Evolutionary conservation across 2,113 vertebrate genomes (phyloP).

Genomic region (Varanus salvator): DNA sequence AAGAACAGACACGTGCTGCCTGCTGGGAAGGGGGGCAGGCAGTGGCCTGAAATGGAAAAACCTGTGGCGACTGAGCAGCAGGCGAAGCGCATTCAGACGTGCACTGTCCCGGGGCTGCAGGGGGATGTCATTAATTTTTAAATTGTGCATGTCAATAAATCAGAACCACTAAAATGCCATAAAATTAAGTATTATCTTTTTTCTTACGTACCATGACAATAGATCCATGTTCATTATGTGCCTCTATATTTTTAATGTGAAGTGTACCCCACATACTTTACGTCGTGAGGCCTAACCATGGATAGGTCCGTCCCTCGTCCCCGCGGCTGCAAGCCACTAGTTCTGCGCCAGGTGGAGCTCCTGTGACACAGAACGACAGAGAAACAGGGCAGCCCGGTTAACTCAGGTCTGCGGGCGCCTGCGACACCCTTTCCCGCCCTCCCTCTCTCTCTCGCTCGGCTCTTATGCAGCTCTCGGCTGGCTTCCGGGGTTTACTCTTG

Average conservation of each 20-base stretch:
- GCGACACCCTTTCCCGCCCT: too few species aligned
- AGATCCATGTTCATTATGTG: too few species aligned
- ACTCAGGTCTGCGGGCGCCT: neutral
- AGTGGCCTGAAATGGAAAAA: neutral
- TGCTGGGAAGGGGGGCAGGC: neutral
- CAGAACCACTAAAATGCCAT: too few species aligned
- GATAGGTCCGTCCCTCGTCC: too few species aligned
- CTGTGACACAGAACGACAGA: neutral
- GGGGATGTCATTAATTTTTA: too few species aligned
- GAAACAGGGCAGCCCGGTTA: neutral
- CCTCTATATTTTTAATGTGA: too few species aligned
- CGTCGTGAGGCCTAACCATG: too few species aligned
- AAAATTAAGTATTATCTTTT: too few species aligned
- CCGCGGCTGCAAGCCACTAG: fast-evolving
- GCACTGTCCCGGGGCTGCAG: neutral
- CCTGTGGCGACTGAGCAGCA: neutral
- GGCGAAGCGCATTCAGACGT: neutral
- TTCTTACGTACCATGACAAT: too few species aligned
- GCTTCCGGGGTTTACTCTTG: neutral
- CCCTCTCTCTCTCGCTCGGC: neutral
- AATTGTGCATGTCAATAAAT: too few species aligned
- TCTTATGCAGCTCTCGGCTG: too few species aligned
- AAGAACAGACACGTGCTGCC: neutral
- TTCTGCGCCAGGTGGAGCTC: neutral
- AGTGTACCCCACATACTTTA: too few species aligned